Evolutionary conservation across 2,797 vertebrate species (phyloP).

Genomic region (Acipenser ruthenus): DNA sequence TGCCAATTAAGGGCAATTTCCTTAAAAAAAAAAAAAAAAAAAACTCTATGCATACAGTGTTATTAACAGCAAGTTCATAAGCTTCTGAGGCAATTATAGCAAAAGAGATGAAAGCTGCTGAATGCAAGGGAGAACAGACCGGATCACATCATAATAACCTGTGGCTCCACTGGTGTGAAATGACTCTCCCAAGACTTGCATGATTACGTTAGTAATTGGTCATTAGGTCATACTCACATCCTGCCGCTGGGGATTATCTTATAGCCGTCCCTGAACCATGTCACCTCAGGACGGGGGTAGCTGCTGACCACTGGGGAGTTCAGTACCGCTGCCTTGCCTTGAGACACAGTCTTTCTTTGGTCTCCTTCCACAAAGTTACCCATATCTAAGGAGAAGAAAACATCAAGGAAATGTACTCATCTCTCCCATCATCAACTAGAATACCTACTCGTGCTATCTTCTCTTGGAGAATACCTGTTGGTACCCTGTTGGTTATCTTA

Average conservation of each 20-base stretch:
- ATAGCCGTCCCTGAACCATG: constrained; percentile 89
- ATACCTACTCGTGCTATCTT: no score
- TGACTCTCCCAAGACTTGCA: constrained; percentile 25
- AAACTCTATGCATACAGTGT: not conserved
- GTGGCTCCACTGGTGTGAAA: constrained; percentile 17
- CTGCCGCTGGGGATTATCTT: constrained; percentile 84
- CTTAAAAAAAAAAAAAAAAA: not conserved
- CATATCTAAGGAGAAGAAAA: constrained; percentile 60
- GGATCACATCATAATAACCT: not conserved
- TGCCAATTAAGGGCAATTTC: constrained; percentile 1
- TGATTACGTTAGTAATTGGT: constrained; percentile 23
- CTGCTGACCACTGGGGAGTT: constrained; percentile 61
- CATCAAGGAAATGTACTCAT: constrained; percentile 12
- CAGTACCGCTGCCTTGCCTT: constrained; percentile 73
- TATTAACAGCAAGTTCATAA: not conserved
- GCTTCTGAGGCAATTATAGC: constrained; percentile 2
- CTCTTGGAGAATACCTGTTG: no score
- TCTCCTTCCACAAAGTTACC: constrained; percentile 64
- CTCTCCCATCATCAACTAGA: no score
- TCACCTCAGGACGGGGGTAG: constrained; percentile 75
- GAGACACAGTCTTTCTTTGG: constrained; percentile 63
- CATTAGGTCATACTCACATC: constrained; percentile 69
- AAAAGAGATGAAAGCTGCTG: not conserved
- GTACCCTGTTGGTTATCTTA: no score
- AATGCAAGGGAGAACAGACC: not conserved